These are phyloP conservation scores for Melanostigma gelatinosum DNA, from an alignment of 2,113 vertebrate species.

Conservation along the genomic window DNA sequence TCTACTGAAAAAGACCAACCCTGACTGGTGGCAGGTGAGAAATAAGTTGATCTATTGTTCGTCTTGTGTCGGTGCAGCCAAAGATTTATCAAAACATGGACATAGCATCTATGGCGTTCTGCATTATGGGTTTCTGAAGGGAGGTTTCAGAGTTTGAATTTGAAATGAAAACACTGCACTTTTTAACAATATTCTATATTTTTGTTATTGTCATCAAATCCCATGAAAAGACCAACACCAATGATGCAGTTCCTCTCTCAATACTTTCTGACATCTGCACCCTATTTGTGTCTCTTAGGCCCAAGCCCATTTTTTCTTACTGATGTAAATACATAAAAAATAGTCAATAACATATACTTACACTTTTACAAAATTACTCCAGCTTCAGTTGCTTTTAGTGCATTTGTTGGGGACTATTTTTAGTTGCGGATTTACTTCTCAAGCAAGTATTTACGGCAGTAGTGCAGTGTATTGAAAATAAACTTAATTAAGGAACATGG, in stretches of 20 bases:
- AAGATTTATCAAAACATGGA: background rate
- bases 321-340: background rate
- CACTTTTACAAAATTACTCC: background rate
- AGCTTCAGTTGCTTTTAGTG: background rate
- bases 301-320: background rate
- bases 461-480: background rate
- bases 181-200: background rate
- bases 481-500: background rate
- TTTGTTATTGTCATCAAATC: background rate
- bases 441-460: background rate
- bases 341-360: background rate
- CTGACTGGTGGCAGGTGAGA: slow-evolving; percentile 91
- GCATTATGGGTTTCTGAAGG: background rate
- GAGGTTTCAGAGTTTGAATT: background rate
- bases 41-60: background rate
- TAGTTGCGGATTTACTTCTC: background rate
- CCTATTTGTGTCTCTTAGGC: background rate
- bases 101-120: background rate
- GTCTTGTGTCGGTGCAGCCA: accelerated
- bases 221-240: background rate
- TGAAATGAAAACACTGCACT: background rate
- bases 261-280: background rate
- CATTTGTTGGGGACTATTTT: background rate
- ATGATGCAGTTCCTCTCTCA: background rate
- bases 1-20: slow-evolving; percentile 89